Percentiles rank a stretch among this genome's conserved stretches.
Conservation (phyloP, 2,888 invertebrate species). For the Trichogramma dendrolimi region DNA sequence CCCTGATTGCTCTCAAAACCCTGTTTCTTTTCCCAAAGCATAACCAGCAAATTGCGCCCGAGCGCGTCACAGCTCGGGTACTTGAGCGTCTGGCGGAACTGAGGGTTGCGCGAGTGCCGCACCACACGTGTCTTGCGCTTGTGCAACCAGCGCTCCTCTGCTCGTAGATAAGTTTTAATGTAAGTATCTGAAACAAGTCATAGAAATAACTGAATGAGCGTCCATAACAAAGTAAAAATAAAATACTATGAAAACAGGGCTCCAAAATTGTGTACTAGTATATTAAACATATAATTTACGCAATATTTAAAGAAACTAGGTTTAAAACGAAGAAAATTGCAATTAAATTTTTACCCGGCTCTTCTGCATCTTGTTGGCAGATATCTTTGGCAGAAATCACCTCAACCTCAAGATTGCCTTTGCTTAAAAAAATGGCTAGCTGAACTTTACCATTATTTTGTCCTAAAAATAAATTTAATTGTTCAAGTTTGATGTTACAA, state of each 20-base stretch:
- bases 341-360: constrained; percentile 55
- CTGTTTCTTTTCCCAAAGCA: constrained; percentile 88
- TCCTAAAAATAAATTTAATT: not conserved
- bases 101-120: constrained; percentile 76
- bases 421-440: constrained; percentile 82
- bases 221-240: too few species aligned
- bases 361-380: constrained; percentile 65
- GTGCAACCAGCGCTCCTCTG: constrained; percentile 82
- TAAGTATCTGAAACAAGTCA: constrained; percentile 73
- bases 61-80: constrained; percentile 69
- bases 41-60: constrained; percentile 79
- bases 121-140: constrained; percentile 87
- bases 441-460: constrained; percentile 74
- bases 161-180: constrained; percentile 87
- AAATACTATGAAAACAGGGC: too few species aligned
- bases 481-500: not conserved
- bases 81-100: constrained; percentile 82
- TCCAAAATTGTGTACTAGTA: too few species aligned
- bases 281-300: too few species aligned
- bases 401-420: constrained; percentile 88
- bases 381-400: constrained; percentile 70
- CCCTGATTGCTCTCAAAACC: constrained; percentile 79
- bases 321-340: too few species aligned
- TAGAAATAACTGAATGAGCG: not conserved
- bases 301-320: too few species aligned